These are phyloP conservation scores for Spatulosminthurus flaviceps DNA, from an alignment of 2,888 invertebrate genomes.

Conservation along the genomic window DNA sequence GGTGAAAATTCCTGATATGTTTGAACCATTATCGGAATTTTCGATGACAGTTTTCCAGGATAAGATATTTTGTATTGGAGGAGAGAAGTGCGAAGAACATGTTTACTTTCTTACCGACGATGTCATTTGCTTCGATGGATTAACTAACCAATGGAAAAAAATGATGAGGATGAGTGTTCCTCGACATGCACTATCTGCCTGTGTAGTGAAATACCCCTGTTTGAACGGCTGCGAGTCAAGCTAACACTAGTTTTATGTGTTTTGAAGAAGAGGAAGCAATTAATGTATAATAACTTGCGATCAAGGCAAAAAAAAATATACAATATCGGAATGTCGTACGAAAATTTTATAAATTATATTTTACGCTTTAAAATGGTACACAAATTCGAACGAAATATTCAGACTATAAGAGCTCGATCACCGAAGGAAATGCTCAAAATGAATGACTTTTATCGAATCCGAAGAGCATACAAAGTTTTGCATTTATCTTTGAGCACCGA, in stretches of 20 bases:
- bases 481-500: slow-evolving; percentile 21
- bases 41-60: slow-evolving; percentile 93
- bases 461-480: background rate
- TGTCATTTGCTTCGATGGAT: slow-evolving; percentile 14
- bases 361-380: background rate
- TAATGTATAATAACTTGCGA: no score
- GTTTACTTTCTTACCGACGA: background rate
- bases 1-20: slow-evolving; percentile 87
- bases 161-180: slow-evolving; percentile 18
- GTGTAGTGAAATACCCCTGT: slow-evolving; percentile 19
- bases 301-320: background rate
- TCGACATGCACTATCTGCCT: slow-evolving; percentile 20
- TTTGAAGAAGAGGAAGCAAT: no score
- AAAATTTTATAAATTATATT: slow-evolving; percentile 15
- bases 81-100: slow-evolving; percentile 65
- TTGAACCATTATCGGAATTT: slow-evolving; percentile 90
- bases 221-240: background rate
- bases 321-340: background rate
- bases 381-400: background rate
- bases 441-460: background rate
- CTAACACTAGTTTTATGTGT: no score
- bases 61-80: slow-evolving; percentile 83
- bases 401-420: background rate
- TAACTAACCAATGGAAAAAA: slow-evolving; percentile 8
- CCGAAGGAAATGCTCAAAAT: background rate